A percentile compares a stretch with the other conserved stretches of the same genome.
These are phyloP conservation scores for Luehdorfia chinensis DNA, from an alignment of 1,140 invertebrate species.

Conservation along the genomic window DNA sequence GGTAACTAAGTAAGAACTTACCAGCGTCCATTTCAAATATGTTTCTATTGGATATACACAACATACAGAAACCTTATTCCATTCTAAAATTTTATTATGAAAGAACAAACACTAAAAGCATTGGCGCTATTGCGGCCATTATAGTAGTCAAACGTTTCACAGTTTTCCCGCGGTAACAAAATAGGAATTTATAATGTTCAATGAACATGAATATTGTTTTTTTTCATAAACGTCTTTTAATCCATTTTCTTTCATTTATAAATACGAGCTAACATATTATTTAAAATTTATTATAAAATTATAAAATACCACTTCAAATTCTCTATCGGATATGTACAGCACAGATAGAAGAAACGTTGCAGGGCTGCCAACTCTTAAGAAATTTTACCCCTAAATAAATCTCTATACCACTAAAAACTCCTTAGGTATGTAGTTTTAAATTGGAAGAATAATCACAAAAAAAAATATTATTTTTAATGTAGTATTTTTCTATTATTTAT, in stretches of 20 bases:
- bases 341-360: slow-evolving; percentile 24
- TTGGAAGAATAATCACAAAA: no score
- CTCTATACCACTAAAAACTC: no score
- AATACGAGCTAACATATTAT: slow-evolving; percentile 18
- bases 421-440: no score
- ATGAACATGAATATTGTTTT: slow-evolving; percentile 30
- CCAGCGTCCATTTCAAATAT: slow-evolving; percentile 67
- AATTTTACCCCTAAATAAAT: no score
- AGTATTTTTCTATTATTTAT: no score
- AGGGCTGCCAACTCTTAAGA: no score
- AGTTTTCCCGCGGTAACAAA: slow-evolving; percentile 71
- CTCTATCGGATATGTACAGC: slow-evolving; percentile 29
- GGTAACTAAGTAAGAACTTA: slow-evolving; percentile 37
- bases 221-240: slow-evolving; percentile 23
- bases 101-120: slow-evolving; percentile 67
- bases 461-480: no score
- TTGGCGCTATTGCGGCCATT: slow-evolving; percentile 75
- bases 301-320: slow-evolving; percentile 35
- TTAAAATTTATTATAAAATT: slow-evolving; percentile 29
- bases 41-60: slow-evolving; percentile 28
- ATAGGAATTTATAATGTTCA: slow-evolving; percentile 32
- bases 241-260: slow-evolving; percentile 24
- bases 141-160: slow-evolving; percentile 70
- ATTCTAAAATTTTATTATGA: slow-evolving; percentile 44
- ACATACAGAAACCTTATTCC: slow-evolving; percentile 34